Percentiles rank a stretch among this genome's conserved stretches.
phyloP scores from a whole-genome alignment of 2,797 vertebrate species.

The Onychomys leucogaster region DNA sequence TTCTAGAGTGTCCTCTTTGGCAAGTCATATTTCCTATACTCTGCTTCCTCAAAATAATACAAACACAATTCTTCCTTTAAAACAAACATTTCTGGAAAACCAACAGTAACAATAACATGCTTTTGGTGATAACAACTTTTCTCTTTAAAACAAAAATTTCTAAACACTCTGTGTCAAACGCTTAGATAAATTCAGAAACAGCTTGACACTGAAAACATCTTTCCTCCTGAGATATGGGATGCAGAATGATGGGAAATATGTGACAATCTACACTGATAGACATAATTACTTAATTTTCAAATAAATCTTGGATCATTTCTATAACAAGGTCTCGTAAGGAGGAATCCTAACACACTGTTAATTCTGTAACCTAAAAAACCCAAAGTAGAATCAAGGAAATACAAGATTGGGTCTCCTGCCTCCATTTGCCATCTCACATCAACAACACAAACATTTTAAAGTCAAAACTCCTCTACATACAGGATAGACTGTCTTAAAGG shows the following conservation, averaged over 20 bases:
- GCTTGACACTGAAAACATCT: neutral
- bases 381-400: neutral
- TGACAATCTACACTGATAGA: neutral
- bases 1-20: constrained; percentile 26
- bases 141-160: constrained; percentile 33
- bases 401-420: neutral
- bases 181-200: constrained; percentile 27
- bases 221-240: neutral
- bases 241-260: neutral
- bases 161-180: neutral
- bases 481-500: neutral
- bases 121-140: neutral
- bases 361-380: neutral
- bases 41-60: neutral
- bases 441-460: neutral
- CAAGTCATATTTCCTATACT: constrained; percentile 13
- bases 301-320: neutral
- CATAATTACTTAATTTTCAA: constrained; percentile 32
- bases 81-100: constrained; percentile 5
- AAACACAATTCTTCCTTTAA: neutral
- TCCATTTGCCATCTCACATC: neutral
- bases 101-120: neutral
- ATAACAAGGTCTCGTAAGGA: neutral
- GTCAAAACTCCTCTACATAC: neutral
- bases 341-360: neutral